A percentile compares a stretch with the other conserved stretches of the same genome.
Conservation (phyloP, 2,888 invertebrate species). For the Leucophenga montana region DNA sequence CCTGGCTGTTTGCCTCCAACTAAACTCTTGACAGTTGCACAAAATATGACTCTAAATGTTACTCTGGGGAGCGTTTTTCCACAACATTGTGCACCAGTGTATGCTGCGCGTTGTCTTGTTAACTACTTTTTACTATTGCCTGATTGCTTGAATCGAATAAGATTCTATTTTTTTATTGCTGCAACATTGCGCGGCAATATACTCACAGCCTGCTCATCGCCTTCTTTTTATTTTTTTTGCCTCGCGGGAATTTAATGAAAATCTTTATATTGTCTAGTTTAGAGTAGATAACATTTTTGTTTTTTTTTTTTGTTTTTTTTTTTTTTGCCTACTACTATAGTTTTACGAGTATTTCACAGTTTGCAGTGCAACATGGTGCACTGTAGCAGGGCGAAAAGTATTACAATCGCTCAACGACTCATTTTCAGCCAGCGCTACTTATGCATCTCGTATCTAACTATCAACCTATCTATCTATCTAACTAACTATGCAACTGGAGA, state of each 20-base stretch:
- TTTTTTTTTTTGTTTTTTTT: background rate
- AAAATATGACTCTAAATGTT: constrained; percentile 52
- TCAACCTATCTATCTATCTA: background rate
- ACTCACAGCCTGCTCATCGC: constrained; percentile 31
- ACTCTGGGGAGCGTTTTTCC: constrained; percentile 52
- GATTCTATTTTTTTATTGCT: constrained; percentile 13
- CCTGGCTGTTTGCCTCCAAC: background rate
- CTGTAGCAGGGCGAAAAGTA: constrained; percentile 2
- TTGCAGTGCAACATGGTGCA: background rate
- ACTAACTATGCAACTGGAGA: background rate
- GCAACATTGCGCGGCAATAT: constrained; percentile 10
- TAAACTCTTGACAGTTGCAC: constrained; percentile 20
- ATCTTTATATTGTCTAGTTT: constrained; percentile 46
- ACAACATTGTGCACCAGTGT: background rate
- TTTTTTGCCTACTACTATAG: background rate
- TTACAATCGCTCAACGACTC: constrained; percentile 11
- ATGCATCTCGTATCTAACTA: background rate
- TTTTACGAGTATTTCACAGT: background rate
- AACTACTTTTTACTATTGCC: constrained; percentile 1
- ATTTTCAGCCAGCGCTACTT: background rate
- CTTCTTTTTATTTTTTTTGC: constrained; percentile 37
- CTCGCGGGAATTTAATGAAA: constrained; percentile 56
- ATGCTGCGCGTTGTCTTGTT: constrained; percentile 2
- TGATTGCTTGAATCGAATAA: too few relatives aligned
- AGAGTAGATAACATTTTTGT: constrained; percentile 26